A percentile compares a stretch with the other conserved stretches of the same genome.
phyloP scores from a whole-genome alignment of 1,140 invertebrate genomes.

The Lepidurus apus region DNA sequence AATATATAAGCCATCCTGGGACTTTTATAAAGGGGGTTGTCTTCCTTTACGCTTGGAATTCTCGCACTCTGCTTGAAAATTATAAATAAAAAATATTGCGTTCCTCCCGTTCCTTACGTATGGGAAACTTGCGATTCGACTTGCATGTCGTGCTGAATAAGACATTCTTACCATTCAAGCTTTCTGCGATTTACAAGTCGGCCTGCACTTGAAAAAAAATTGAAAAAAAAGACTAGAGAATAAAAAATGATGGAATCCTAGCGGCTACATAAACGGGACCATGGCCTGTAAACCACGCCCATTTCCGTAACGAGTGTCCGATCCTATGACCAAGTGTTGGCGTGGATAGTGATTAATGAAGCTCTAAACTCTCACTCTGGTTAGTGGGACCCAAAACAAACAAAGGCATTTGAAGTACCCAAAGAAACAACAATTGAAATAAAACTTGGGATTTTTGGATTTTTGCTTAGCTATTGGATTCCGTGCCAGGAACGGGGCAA shows the following conservation, averaged over 20 bases:
- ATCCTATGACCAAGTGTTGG: neutral
- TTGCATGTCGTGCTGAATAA: too few relatives aligned
- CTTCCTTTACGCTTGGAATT: neutral
- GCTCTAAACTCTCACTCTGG: neutral
- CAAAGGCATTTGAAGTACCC: neutral
- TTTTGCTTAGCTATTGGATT: neutral
- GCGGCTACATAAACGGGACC: neutral
- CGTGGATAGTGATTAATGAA: neutral
- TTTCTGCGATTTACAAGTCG: neutral
- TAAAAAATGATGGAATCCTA: neutral
- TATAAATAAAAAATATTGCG: too few relatives aligned
- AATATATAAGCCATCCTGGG: neutral
- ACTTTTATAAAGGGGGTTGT: neutral
- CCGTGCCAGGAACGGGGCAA: too few relatives aligned
- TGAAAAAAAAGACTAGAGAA: neutral
- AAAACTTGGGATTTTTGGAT: neutral
- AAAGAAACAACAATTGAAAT: neutral
- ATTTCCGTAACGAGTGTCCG: neutral
- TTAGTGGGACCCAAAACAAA: neutral
- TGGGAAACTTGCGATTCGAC: too few relatives aligned
- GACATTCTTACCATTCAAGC: neutral
- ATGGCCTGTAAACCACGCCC: slow-evolving; percentile 4
- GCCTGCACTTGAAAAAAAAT: neutral
- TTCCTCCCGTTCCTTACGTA: too few relatives aligned
- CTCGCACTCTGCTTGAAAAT: neutral